These are phyloP conservation scores for Drosophila kurseongensis DNA, from an alignment of 1,140 invertebrate species.

Conservation along the genomic window DNA sequence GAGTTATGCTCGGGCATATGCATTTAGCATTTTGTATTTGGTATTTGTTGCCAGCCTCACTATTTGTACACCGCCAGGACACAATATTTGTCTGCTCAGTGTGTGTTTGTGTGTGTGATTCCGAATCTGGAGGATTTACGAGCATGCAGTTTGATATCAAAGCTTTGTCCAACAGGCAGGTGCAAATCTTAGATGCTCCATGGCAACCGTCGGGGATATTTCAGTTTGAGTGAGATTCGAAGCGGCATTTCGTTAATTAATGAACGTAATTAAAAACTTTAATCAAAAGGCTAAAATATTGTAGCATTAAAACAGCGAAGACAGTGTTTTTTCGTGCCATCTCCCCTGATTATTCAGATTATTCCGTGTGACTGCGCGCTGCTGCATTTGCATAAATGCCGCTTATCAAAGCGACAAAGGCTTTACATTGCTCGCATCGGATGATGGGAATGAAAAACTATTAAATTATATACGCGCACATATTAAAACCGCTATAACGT, in stretches of 20 bases:
- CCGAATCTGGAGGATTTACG: constrained; percentile 41
- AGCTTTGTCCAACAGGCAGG: constrained; percentile 34
- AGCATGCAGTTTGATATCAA: constrained; percentile 38
- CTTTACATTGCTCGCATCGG: constrained; percentile 23
- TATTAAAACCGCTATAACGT: constrained; percentile 50
- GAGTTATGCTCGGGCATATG: constrained; percentile 71
- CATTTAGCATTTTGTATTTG: constrained; percentile 50
- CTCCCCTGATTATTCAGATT: constrained; percentile 33
- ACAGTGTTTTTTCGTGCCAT: constrained; percentile 1
- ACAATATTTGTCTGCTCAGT: constrained; percentile 44
- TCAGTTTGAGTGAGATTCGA: neutral
- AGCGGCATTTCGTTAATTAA: constrained; percentile 40
- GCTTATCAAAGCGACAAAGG: constrained; percentile 42
- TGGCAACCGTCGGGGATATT: neutral
- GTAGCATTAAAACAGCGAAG: constrained; percentile 2
- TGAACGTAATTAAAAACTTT: constrained; percentile 46
- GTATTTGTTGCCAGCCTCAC: constrained; percentile 33
- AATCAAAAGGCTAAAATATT: constrained; percentile 40
- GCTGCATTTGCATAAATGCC: constrained; percentile 33
- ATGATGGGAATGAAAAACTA: constrained; percentile 41
- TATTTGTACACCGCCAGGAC: constrained; percentile 40
- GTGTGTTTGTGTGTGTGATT: constrained; percentile 4
- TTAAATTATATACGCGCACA: constrained; percentile 45
- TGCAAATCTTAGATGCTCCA: constrained; percentile 36
- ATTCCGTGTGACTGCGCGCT: constrained; percentile 19